phyloP scores from a whole-genome alignment of 2,113 vertebrate species.

The Sinocyclocheilus grahami region DNA sequence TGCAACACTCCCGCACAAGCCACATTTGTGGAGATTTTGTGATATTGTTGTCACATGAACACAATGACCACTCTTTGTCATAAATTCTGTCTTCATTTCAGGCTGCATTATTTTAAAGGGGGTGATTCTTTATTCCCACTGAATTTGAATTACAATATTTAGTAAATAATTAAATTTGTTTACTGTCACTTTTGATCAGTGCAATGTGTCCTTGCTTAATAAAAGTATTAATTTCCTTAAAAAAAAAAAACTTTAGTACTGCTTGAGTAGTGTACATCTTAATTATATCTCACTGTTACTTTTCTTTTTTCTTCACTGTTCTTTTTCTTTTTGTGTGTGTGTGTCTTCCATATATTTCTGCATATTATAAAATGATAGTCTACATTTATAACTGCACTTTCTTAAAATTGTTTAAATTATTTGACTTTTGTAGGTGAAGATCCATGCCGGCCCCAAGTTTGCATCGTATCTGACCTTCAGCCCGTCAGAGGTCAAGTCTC shows the following conservation, averaged over 20 bases:
- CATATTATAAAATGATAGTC: background rate
- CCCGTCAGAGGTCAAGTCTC: constrained; percentile 94
- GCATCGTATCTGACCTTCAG: constrained; percentile 97
- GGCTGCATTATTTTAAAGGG: too few relatives aligned
- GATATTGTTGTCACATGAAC: too few relatives aligned
- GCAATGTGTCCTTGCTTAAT: background rate
- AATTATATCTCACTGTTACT: background rate
- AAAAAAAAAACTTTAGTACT: too few relatives aligned
- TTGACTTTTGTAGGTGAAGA: constrained; percentile 84
- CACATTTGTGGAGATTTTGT: too few relatives aligned
- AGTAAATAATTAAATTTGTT: background rate
- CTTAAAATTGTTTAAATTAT: background rate
- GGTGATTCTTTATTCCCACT: too few relatives aligned
- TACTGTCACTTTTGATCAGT: background rate
- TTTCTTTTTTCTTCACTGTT: background rate
- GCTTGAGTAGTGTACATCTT: background rate
- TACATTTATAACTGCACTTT: background rate
- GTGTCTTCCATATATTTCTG: background rate
- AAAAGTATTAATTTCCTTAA: background rate
- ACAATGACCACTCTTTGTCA: too few relatives aligned
- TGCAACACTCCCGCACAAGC: too few relatives aligned
- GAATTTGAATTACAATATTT: background rate
- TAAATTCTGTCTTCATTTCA: too few relatives aligned
- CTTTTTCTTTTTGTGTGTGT: too few relatives aligned
- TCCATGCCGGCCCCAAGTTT: constrained; percentile 94